phyloP scores from a whole-genome alignment of 1,140 invertebrate genomes.

The Drosophila pachea region DNA sequence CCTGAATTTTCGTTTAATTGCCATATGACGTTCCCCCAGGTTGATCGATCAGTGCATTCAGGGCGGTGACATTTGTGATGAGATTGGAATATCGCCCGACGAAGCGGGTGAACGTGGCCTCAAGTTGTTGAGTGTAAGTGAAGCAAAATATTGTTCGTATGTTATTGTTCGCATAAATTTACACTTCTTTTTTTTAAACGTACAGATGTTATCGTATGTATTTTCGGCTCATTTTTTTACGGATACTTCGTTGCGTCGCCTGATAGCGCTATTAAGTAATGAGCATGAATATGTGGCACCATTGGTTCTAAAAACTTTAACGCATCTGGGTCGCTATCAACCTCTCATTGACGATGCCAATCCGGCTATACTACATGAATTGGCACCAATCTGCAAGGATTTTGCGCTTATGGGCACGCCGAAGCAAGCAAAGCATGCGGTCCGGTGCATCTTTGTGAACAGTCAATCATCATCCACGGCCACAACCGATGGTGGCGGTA shows the following conservation, averaged over 20 bases:
- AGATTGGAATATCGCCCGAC: slow-evolving; percentile 87
- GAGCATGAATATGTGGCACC: slow-evolving; percentile 92
- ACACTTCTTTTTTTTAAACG: not conserved
- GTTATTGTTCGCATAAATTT: no score
- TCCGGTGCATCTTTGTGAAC: slow-evolving; percentile 93
- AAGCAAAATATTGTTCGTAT: not conserved
- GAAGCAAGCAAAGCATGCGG: slow-evolving; percentile 97
- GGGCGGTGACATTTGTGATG: slow-evolving; percentile 79
- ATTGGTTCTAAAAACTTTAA: slow-evolving; percentile 89
- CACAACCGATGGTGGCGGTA: slow-evolving; percentile 39
- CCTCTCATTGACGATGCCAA: slow-evolving; percentile 83
- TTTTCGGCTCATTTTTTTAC: slow-evolving; percentile 96
- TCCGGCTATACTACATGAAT: slow-evolving; percentile 81
- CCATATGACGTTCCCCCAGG: slow-evolving; percentile 27
- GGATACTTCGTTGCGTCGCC: slow-evolving; percentile 88
- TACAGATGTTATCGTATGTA: slow-evolving; percentile 87
- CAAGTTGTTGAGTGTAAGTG: slow-evolving; percentile 85
- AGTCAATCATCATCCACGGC: slow-evolving; percentile 61
- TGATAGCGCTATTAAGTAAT: slow-evolving; percentile 88
- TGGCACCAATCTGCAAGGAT: slow-evolving; percentile 92
- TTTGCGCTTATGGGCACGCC: slow-evolving; percentile 92
- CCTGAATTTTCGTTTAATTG: slow-evolving; percentile 1
- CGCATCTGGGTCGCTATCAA: slow-evolving; percentile 92
- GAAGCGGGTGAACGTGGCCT: slow-evolving; percentile 91
- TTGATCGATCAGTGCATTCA: slow-evolving; percentile 77